Percentiles rank a stretch among this genome's conserved stretches.
These are phyloP conservation scores for Pelosia muscerda DNA, from an alignment of 2,888 invertebrate species.

Conservation along the genomic window DNA sequence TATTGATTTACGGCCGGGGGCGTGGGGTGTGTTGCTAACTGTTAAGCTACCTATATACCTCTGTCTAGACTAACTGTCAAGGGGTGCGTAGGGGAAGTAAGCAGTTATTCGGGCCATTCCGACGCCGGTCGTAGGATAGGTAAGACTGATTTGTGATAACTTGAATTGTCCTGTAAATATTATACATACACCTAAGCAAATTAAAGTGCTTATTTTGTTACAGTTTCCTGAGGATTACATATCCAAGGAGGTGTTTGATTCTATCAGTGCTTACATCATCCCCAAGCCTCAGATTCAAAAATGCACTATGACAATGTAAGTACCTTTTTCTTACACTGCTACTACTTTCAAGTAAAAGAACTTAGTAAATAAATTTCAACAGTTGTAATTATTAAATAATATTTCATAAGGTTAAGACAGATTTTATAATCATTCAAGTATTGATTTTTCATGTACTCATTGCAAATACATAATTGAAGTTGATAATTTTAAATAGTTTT, in stretches of 20 bases:
- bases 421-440: not conserved
- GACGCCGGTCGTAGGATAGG: slow-evolving; percentile 3
- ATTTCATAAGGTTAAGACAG: not conserved
- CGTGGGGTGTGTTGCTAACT: slow-evolving; percentile 19
- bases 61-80: slow-evolving; percentile 26
- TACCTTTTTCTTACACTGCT: slow-evolving; percentile 39
- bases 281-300: slow-evolving; percentile 97
- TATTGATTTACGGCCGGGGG: slow-evolving; percentile 39
- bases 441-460: not conserved
- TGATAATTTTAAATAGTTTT: not conserved
- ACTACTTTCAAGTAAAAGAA: too few relatives aligned
- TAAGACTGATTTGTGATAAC: not conserved
- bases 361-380: not conserved
- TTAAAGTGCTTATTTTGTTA: slow-evolving; percentile 45
- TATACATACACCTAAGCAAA: not conserved
- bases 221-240: slow-evolving; percentile 96
- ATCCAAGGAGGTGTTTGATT: slow-evolving; percentile 97
- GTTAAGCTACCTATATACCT: slow-evolving; percentile 2
- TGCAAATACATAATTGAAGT: not conserved
- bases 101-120: not conserved
- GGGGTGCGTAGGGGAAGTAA: slow-evolving; percentile 10
- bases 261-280: slow-evolving; percentile 97
- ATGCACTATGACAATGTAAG: slow-evolving; percentile 96
- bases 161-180: not conserved
- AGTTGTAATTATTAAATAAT: not conserved